Evolutionary conservation across 1,140 invertebrate species (phyloP).

Genomic region (Ericerus pela): DNA sequence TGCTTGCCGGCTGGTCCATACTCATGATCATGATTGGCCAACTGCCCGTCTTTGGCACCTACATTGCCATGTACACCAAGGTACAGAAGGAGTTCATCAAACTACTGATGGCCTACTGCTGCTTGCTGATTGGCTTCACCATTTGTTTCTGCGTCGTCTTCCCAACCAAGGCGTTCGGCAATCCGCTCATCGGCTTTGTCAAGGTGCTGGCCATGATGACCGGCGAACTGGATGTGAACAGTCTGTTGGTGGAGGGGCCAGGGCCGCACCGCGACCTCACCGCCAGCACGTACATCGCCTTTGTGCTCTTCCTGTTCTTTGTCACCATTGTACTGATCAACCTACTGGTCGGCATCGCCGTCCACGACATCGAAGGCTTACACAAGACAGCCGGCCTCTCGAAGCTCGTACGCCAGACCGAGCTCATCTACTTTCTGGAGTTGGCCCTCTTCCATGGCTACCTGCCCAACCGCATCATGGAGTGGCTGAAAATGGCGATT

Average conservation of each 20-base stretch:
- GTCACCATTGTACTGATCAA: slow-evolving; percentile 72
- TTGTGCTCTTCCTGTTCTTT: slow-evolving; percentile 54
- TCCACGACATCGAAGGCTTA: slow-evolving; percentile 60
- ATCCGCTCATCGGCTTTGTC: slow-evolving; percentile 60
- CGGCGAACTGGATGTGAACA: slow-evolving; percentile 58
- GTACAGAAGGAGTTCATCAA: slow-evolving; percentile 73
- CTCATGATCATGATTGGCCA: slow-evolving; percentile 76
- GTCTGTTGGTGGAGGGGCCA: slow-evolving; percentile 46
- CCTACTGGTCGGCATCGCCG: slow-evolving; percentile 60
- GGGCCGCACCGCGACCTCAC: slow-evolving; percentile 43
- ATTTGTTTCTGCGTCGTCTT: slow-evolving; percentile 76
- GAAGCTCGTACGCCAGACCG: slow-evolving; percentile 59
- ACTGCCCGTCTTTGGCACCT: slow-evolving; percentile 66
- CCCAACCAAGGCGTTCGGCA: slow-evolving; percentile 58
- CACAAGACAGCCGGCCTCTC: slow-evolving; percentile 59
- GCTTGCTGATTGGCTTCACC: slow-evolving; percentile 67
- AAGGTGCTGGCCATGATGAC: slow-evolving; percentile 82
- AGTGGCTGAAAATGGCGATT: slow-evolving; percentile 54
- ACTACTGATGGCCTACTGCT: slow-evolving; percentile 64
- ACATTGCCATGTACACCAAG: slow-evolving; percentile 73
- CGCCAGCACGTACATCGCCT: slow-evolving; percentile 55
- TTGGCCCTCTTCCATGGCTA: slow-evolving; percentile 51
- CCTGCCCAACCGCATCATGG: slow-evolving; percentile 46
- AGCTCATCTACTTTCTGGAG: slow-evolving; percentile 58
- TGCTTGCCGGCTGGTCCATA: slow-evolving; percentile 70